Evolutionary conservation across 1,140 invertebrate species (phyloP).

Genomic region (Platorchestia sp.): DNA sequence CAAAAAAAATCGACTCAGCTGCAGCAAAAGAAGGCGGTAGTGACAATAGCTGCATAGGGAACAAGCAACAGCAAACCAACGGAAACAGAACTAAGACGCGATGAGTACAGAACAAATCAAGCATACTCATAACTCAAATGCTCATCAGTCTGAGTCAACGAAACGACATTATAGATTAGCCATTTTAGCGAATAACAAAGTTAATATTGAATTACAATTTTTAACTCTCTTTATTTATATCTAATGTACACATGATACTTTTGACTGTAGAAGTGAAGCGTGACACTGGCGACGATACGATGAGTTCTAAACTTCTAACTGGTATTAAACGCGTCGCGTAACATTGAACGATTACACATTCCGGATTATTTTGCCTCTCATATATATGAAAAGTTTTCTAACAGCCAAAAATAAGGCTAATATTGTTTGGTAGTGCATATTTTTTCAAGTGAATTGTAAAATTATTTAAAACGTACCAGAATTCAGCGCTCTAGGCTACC

Average conservation of each 20-base stretch:
- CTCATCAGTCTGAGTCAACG: constrained; percentile 23
- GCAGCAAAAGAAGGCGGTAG: no score
- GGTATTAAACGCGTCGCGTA: no score
- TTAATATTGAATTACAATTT: constrained; percentile 7
- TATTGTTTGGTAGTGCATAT: no score
- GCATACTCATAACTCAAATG: constrained; percentile 1
- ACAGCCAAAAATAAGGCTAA: no score
- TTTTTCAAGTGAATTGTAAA: no score
- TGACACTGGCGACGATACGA: constrained; percentile 8
- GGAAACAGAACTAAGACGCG: constrained; percentile 1
- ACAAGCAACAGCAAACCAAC: neutral
- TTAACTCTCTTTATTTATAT: neutral
- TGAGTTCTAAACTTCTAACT: no score
- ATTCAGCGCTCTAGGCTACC: neutral
- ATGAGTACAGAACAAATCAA: constrained; percentile 5
- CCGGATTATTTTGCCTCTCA: no score
- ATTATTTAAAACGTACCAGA: no score
- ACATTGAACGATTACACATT: no score
- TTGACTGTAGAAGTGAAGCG: constrained; percentile 1
- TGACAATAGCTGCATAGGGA: no score
- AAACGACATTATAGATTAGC: constrained; percentile 3
- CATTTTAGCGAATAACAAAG: constrained; percentile 8
- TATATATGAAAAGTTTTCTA: no score
- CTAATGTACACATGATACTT: neutral
- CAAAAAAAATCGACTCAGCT: no score